A percentile compares a stretch with the other conserved stretches of the same genome.
phyloP scores from a whole-genome alignment of 2,888 invertebrate species.

The Abrostola triplasia region DNA sequence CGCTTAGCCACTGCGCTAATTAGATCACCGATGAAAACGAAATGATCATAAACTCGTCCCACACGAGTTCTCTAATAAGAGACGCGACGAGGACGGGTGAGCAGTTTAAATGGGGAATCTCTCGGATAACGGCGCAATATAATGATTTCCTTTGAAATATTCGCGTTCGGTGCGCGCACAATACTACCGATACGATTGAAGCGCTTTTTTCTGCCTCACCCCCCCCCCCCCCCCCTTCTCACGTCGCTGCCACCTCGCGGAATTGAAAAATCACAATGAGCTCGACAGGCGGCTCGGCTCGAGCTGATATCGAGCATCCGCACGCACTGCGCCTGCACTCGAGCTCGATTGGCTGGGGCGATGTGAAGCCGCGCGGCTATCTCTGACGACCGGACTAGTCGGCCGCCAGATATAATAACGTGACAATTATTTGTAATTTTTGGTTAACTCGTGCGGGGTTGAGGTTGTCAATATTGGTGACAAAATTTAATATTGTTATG shows the following conservation, averaged over 20 bases:
- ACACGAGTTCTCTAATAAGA: neutral
- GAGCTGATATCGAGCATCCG: constrained; percentile 2
- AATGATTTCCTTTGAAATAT: constrained; percentile 52
- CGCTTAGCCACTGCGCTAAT: too few species aligned
- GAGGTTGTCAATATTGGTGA: too few species aligned
- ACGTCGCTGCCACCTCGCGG: constrained; percentile 9
- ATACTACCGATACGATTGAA: constrained; percentile 48
- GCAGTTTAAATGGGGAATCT: constrained; percentile 26
- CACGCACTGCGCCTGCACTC: neutral
- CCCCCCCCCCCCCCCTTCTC: too few species aligned
- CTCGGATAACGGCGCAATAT: constrained; percentile 36
- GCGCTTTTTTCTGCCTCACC: constrained; percentile 21
- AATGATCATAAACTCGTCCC: too few species aligned
- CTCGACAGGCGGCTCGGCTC: constrained; percentile 12
- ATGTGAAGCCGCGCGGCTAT: neutral
- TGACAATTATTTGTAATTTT: neutral
- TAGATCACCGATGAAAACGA: too few species aligned
- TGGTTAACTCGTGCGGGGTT: too few species aligned
- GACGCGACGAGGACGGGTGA: constrained; percentile 5
- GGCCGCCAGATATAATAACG: neutral
- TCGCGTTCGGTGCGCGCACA: constrained; percentile 25
- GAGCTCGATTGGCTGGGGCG: neutral
- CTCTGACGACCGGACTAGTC: neutral
- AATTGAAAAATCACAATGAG: constrained; percentile 56
- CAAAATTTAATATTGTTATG: too few species aligned